Evolutionary conservation across 1,140 invertebrate genomes (phyloP).

Genomic region (Megathymus violae): DNA sequence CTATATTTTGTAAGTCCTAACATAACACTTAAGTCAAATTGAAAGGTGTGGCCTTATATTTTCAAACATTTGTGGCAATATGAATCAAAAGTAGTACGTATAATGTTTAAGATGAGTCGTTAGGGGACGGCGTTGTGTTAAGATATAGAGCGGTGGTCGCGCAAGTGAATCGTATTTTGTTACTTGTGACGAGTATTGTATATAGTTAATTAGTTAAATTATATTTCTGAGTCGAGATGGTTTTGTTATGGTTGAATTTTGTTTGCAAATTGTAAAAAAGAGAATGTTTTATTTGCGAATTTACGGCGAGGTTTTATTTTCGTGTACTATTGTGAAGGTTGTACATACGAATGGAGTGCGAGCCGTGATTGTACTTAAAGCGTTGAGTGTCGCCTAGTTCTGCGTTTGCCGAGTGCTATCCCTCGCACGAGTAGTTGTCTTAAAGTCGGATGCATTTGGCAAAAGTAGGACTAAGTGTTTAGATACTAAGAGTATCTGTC

Average conservation of each 20-base stretch:
- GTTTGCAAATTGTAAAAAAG: constrained; percentile 39
- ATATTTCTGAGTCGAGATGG: constrained; percentile 48
- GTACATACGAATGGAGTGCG: constrained; percentile 62
- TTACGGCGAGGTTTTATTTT: constrained; percentile 31
- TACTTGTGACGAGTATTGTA: constrained; percentile 54
- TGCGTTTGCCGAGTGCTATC: constrained; percentile 15
- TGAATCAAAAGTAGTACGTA: constrained; percentile 14
- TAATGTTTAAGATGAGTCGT: constrained; percentile 34
- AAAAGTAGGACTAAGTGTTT: constrained; percentile 14
- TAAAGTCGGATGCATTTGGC: not conserved
- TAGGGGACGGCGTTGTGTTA: constrained; percentile 36
- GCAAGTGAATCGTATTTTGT: constrained; percentile 59
- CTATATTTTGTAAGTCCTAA: constrained; percentile 23
- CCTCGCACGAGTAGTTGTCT: not conserved
- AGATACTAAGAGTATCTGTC: constrained; percentile 24
- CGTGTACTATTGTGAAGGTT: constrained; percentile 32
- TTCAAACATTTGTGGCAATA: constrained; percentile 46
- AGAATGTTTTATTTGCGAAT: constrained; percentile 37
- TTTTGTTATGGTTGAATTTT: constrained; percentile 46
- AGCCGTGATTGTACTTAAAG: constrained; percentile 73
- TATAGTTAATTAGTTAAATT: constrained; percentile 68
- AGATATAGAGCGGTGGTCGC: constrained; percentile 41
- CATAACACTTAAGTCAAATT: constrained; percentile 42
- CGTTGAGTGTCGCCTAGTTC: constrained; percentile 32
- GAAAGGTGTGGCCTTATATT: constrained; percentile 63